Base-by-base conservation (phyloP, 2,797 vertebrate species). In the Hybognathus amarus region DNA sequence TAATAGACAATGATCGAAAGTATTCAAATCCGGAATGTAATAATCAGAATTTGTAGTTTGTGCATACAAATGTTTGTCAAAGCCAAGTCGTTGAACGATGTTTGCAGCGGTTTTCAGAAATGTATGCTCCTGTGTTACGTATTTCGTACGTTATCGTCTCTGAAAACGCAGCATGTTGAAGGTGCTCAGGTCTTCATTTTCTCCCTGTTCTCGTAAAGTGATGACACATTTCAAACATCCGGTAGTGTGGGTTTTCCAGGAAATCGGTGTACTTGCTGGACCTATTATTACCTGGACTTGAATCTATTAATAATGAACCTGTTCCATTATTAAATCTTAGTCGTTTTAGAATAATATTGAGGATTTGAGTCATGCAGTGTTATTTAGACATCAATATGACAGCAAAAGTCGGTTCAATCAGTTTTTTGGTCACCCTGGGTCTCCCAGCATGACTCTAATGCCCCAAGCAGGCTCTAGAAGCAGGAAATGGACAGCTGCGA, bases 351-450 rank as follows among this genome's bases (percentile, higher is more conserved):
- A n/a, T 59, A 4, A 1, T 56, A 4, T 61, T 12, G 15, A 77
- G 13, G 20, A 45, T 45, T 63, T 24, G 18, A 52, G 73, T 50
- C 56, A 45, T 24, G 66, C 63, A 5, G 40, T n/a, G 22, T 85
- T 56, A 81, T 82, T 68, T 63, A 82, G 68, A 79, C 36, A 24
- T 80, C 54, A 42, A 15, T 54, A 38, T 22, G 70, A 59, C 59
- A 50, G 18, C 64, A 54, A 17, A 15, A 71, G 63, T 64, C 83
- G 79, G 80, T 77, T 85, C 24, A 76, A 56, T 70, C 33, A 42
- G 45, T 47, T 56, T 73, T 71, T 77, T 33, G 40, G 42, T 56
- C 59, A 59, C 82, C 38, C 36, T 40, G 33, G 71, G 71, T 79
- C 40, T 77, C 27, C 17, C n/a, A 52, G 5, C 54, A 24, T 63